These are phyloP conservation scores for Cebus imitator DNA, from an alignment of 2,113 vertebrate species.

Conservation along the genomic window DNA sequence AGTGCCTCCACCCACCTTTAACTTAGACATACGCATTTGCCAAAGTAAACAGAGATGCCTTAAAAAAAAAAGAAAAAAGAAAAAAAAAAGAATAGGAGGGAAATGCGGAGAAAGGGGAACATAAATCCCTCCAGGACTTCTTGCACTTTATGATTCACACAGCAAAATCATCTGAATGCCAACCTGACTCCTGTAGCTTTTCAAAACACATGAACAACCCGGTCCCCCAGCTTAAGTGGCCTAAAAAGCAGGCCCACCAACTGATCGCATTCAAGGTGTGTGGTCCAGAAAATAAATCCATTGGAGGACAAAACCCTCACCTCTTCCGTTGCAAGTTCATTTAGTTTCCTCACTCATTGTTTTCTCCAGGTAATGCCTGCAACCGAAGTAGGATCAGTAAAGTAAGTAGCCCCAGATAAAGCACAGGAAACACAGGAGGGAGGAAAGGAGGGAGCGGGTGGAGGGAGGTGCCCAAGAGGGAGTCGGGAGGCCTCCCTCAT, in stretches of 20 bases:
- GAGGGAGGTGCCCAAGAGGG: background rate
- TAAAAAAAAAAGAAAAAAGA: background rate
- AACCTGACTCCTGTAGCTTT: constrained; percentile 54
- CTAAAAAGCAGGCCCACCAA: constrained; percentile 36
- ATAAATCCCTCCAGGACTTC: constrained; percentile 49
- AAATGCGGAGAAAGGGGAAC: background rate
- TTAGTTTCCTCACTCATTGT: constrained; percentile 53
- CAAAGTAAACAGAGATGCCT: constrained; percentile 83
- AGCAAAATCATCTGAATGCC: constrained; percentile 75
- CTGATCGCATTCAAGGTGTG: constrained; percentile 69
- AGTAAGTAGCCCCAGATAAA: constrained; percentile 68
- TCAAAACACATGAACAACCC: constrained; percentile 48
- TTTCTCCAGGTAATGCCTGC: constrained; percentile 68
- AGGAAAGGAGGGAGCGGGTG: background rate
- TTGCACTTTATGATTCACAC: constrained; percentile 50
- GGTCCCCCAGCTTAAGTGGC: constrained; percentile 69
- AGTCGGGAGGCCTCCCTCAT: background rate
- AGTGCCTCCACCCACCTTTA: constrained; percentile 82
- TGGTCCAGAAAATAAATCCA: constrained; percentile 74
- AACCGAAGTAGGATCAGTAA: constrained; percentile 77
- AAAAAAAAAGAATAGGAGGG: background rate
- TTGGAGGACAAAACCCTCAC: constrained; percentile 69
- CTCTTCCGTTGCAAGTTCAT: constrained; percentile 49
- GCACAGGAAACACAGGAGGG: constrained; percentile 18
- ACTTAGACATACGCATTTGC: constrained; percentile 75